Base-by-base conservation (phyloP, 1,140 invertebrate genomes). In the Micrasema longulum region DNA sequence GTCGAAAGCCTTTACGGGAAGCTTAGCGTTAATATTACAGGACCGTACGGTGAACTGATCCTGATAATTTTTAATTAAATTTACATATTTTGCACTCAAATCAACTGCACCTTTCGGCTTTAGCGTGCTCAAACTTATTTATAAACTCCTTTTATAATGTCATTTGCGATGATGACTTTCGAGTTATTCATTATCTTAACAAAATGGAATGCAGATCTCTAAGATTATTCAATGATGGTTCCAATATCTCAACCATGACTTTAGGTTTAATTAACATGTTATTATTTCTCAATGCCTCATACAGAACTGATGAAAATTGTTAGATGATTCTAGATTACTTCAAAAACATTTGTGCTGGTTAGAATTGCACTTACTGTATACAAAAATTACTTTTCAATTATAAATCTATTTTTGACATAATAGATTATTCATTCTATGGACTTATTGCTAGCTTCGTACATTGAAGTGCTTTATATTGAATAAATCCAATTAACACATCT, bases 271-370 rank as follows among this genome's bases (percentile, higher is more conserved):
- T 48, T 36, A 45, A 70, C 55, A 74, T 73, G 36, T 45, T 60
- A 53, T 62, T 65, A 47, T 73, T 70, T 62, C 41, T 63, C 41
- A 55, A 68, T 53, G 22, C 55, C 55, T 76, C 70, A 71, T 74
- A 72, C 69, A 75, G 73, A 75, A 76, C 72, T 75, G 72, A 73
- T 74, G 52, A 74, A 50, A 47, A 57, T 70, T 70, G 45, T 70
- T 67, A 67, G 78, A 76, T 72, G 76, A 77, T 79, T 76, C 76
- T 78, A 79, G 80, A 80, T 78, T 79, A 74, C 69, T 76, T 78
- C 78, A 48, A 72, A 77, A 75, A 68, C 73, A 77, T 72, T 78
- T 69, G 79, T 76, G 76, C 76, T 78, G 73, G 77, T 79, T 70
- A 67, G 47, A 57, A n/a, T 57, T 60, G 53, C 71, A 73, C 65